Evolutionary conservation across 2,113 vertebrate genomes (phyloP), one percentile per base, ranked within the genome.

Genomic region (Clarias batrachus): DNA sequence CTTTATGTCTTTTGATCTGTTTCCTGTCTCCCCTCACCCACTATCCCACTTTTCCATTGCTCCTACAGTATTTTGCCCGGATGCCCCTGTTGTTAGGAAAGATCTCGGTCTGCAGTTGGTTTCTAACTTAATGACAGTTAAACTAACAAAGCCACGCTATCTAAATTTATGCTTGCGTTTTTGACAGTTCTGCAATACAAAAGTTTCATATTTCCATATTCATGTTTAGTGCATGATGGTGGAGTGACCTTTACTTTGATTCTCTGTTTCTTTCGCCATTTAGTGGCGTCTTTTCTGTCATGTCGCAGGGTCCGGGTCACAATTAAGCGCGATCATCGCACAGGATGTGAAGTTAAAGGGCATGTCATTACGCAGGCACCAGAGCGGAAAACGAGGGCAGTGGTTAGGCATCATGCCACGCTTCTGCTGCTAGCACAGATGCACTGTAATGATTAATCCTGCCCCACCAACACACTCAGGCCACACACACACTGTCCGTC

Each of bases 311-410:
- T 57, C 65, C 60, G 25, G 65, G 81, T 92, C 92, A 91, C 90
- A 92, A 95, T 92, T 95, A 94, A 92, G 93, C 91, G 92, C 92
- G 83, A 94, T 94, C 94, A 95, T 96, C 95, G 95, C 95, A 94
- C 94, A 95, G 94, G 94, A 90, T 87, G 90, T 91, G 94, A 89
- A 94, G 90, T 91, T 90, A 95, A 93, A 95, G 95, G 94, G 94
- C 93, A 94, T 93, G 93, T 94, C 95, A 95, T 96, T 96, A 96
- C 93, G 95, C 92, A 95, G 93, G 93, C 94, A 93, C 92, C 93
- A 94, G 94, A 92, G 95, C 94, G 94, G 94, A 95, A 95, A 96
- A 96, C 91, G 82, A 95, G 93, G 90, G 90, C 91, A 71, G 92
- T 27, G 66, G 86, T 84, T 82, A 93, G 94, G 95, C 95, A 93